A percentile compares a stretch with the other conserved stretches of the same genome.
phyloP scores from a whole-genome alignment of 2,797 vertebrate genomes.

The Phylloscopus collybita region DNA sequence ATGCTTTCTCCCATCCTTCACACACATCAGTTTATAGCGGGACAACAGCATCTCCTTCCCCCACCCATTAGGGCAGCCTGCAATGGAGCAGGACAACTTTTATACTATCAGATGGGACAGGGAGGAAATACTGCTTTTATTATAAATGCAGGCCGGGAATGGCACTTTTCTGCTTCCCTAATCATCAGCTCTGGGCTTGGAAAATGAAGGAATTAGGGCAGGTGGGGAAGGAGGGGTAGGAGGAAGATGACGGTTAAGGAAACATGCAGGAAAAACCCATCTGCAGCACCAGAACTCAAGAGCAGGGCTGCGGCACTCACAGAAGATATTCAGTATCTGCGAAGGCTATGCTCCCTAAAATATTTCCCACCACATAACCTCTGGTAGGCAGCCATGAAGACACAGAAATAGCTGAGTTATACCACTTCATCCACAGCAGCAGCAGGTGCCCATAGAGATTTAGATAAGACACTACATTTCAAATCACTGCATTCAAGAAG shows the following conservation, averaged over 20 bases:
- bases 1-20: not conserved
- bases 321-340: not conserved
- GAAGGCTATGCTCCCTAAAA: not conserved
- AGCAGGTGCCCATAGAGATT: conserved; percentile 8
- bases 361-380: not conserved
- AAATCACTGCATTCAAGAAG: conserved; percentile 12
- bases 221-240: not conserved
- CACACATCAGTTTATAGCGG: not conserved
- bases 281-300: not conserved
- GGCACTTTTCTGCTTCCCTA: not conserved
- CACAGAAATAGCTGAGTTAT: not conserved
- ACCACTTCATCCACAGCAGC: not conserved
- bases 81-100: conserved; percentile 17
- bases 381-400: not conserved
- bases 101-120: not conserved
- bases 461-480: conserved; percentile 37
- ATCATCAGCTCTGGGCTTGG: not conserved
- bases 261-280: not conserved
- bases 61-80: not conserved
- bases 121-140: not conserved
- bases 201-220: not conserved
- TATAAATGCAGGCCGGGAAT: not conserved
- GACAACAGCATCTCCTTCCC: not conserved
- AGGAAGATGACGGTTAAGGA: not conserved
- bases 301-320: not conserved